These are phyloP conservation scores for Ichneumoninae sp. DNA, from an alignment of 2,888 invertebrate genomes.

Conservation along the genomic window DNA sequence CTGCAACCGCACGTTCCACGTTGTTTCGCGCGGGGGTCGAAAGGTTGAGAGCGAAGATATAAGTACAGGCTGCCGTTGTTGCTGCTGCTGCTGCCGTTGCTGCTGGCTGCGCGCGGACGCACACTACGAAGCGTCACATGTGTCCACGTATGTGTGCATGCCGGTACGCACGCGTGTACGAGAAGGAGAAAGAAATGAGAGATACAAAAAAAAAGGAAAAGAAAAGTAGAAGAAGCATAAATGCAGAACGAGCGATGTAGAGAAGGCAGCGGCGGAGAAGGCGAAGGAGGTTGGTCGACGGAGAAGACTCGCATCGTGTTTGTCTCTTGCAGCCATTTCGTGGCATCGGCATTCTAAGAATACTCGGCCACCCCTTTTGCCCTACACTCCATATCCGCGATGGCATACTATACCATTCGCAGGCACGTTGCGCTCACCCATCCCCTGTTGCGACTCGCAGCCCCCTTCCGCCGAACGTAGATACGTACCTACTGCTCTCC, in stretches of 20 bases:
- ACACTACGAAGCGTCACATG: conserved; percentile 20
- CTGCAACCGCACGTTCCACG: conserved; percentile 58
- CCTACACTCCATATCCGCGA: conserved; percentile 63
- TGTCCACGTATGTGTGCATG: conserved; percentile 3
- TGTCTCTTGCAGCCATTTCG: conserved; percentile 70
- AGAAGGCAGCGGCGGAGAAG: conserved; percentile 35
- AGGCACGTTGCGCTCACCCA: conserved; percentile 36
- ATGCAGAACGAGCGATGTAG: conserved; percentile 51
- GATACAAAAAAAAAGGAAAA: conserved; percentile 53
- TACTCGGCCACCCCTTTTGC: conserved; percentile 67
- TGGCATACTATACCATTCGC: conserved; percentile 50
- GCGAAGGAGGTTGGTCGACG: conserved; percentile 45
- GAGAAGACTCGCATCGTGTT: conserved; percentile 65
- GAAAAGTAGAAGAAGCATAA: conserved; percentile 35
- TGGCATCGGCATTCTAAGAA: conserved; percentile 70
- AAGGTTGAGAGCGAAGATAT: conserved; percentile 64
- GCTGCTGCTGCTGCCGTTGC: conserved; percentile 27
- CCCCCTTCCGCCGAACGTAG: conserved; percentile 20
- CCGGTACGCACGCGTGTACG: conserved; percentile 47
- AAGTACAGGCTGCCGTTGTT: conserved; percentile 53
- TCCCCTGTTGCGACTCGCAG: conserved; percentile 27
- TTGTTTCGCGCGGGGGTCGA: conserved; percentile 58
- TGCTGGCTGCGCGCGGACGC: conserved; percentile 37
- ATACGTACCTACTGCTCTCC: conserved; percentile 19
- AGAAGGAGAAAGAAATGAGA: conserved; percentile 63